Evolutionary conservation across 2,113 vertebrate genomes (phyloP).

Genomic region (Zosterops hypoxanthus): DNA sequence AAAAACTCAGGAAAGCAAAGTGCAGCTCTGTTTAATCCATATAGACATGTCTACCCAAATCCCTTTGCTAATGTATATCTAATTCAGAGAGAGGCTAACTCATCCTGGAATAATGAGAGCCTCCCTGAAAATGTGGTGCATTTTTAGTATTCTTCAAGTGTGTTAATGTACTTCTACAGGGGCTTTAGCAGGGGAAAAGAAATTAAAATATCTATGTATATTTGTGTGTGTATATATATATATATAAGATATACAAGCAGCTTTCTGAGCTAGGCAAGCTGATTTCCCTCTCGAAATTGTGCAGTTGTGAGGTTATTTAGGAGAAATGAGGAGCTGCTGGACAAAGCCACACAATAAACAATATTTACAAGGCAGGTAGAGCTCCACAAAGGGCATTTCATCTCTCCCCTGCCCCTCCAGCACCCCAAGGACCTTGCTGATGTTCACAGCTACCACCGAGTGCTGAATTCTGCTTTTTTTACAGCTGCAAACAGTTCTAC

Average conservation of each 20-base stretch:
- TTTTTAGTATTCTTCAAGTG: conserved; percentile 45
- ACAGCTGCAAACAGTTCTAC: neutral
- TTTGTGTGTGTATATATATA: neutral
- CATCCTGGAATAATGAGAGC: conserved; percentile 53
- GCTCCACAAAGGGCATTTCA: neutral
- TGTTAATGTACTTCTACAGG: neutral
- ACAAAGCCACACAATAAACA: neutral
- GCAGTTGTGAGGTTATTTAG: neutral
- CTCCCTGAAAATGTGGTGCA: conserved; percentile 22
- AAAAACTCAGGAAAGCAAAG: conserved; percentile 1
- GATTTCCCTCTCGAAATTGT: neutral
- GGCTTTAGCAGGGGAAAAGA: neutral
- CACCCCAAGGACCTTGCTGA: neutral
- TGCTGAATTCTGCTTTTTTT: neutral
- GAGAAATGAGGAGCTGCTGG: neutral
- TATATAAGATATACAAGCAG: neutral
- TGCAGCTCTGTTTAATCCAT: conserved; percentile 65
- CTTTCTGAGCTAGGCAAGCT: neutral
- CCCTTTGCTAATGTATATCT: conserved; percentile 60
- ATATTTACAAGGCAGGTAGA: neutral
- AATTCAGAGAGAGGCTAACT: conserved; percentile 51
- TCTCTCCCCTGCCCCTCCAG: neutral
- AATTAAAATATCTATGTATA: neutral
- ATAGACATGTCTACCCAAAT: conserved; percentile 64
- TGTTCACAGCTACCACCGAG: no score